These are phyloP conservation scores for Falcaria lacertinaria DNA, from an alignment of 2,888 invertebrate genomes.

Conservation along the genomic window DNA sequence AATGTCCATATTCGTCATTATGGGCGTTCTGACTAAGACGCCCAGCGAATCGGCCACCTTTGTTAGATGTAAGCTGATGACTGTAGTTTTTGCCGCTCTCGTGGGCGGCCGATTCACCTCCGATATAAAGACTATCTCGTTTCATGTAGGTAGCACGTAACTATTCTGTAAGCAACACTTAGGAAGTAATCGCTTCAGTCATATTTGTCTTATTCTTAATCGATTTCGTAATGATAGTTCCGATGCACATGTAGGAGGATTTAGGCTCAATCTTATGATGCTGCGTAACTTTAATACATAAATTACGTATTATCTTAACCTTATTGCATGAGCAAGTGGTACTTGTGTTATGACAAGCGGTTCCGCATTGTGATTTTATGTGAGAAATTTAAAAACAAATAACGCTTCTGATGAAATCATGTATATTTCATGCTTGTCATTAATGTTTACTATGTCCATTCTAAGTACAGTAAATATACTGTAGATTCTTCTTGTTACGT, in stretches of 20 bases:
- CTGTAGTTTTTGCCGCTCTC: conserved; percentile 49
- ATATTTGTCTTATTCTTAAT: too few species aligned
- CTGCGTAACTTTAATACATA: conserved; percentile 25
- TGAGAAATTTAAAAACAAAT: neutral
- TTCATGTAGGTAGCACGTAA: conserved; percentile 57
- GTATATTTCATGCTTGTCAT: neutral
- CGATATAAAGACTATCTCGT: conserved; percentile 61
- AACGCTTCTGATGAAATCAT: neutral
- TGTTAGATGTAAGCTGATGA: conserved; percentile 65
- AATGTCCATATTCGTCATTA: conserved; percentile 73
- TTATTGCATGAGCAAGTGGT: conserved; percentile 18
- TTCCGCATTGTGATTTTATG: conserved; percentile 1
- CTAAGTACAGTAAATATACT: too few species aligned
- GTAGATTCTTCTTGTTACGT: too few species aligned
- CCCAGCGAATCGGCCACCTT: conserved; percentile 70
- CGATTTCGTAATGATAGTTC: conserved; percentile 46
- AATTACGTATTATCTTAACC: conserved; percentile 28
- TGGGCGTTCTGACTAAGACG: conserved; percentile 66
- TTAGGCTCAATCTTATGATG: conserved; percentile 14
- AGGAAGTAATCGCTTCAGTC: conserved; percentile 42
- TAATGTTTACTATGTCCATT: conserved; percentile 1
- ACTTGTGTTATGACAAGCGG: conserved; percentile 5
- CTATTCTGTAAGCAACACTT: conserved; percentile 40
- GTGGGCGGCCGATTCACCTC: conserved; percentile 75
- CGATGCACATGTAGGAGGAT: conserved; percentile 37